Base-by-base conservation (phyloP, 2,113 vertebrate genomes). In the Macaca nemestrina region DNA sequence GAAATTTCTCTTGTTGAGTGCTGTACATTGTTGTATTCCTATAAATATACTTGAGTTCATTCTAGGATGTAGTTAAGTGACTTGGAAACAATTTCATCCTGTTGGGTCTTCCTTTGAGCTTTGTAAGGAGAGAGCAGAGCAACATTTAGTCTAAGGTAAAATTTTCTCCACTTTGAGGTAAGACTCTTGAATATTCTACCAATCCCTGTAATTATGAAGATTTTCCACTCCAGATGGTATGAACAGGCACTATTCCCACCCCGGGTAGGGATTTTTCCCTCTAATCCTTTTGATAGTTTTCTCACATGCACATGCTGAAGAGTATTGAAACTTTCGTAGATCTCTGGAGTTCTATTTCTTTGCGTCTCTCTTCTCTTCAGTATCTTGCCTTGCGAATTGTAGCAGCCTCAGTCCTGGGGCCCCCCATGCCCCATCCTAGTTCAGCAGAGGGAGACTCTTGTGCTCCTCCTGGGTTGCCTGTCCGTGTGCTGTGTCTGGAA, bases 71-170 rank as follows among this genome's bases (percentile, higher is more conserved):
- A 88, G 45, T 73, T 92, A 75, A 85, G 35, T 67, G 84, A 35
- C 64, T 82, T 94, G 59, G 35, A 95, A 94, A 73, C 16, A 78
- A 79, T 68, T 90, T 59, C 23, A 79, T 94, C 10, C 32, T 83
- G 17, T 57, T 88, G 43, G 2, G 13, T 78, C 27, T 75, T 89
- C 38, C 35, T 72, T 64, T 68, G 86, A 94, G 14, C 3, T 96
- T 95, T 90, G 45, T 32, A 52, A 80, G 18, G 43, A 86, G 35
- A 7, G 10, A 93, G 23, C 5, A 73, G 40, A 45, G 22, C 18
- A 84, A 45, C 25, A 22, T 70, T 50, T 40, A 76, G 8, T 22
- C 10, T 45, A 76, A 27, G 67, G 17, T 35, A 73, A 89, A 70
- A n/a, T 57, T 78, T 89, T 94, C 79, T 82, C 17, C 30, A 59